Evolutionary conservation across 2,797 vertebrate species (phyloP).

Genomic region (Sorex maritimensis): DNA sequence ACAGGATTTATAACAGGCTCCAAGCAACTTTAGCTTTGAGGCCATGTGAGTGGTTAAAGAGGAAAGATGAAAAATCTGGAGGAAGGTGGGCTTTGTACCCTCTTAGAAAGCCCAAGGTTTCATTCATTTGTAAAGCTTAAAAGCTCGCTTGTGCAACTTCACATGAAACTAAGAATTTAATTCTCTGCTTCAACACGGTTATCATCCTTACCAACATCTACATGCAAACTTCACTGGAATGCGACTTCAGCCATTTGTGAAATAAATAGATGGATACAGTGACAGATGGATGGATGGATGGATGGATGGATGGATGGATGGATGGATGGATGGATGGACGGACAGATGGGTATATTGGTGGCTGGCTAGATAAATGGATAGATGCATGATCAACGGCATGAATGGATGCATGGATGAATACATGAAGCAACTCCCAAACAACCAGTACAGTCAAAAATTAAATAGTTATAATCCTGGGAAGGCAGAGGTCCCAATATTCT

Average conservation of each 20-base stretch:
- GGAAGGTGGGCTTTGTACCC: not conserved
- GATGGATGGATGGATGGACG: not conserved
- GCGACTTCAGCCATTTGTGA: not conserved
- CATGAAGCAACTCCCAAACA: slow-evolving; percentile 3
- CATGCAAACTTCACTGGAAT: not conserved
- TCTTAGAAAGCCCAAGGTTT: not conserved
- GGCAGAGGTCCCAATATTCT: not conserved
- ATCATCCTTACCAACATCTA: not conserved
- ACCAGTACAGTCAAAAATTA: not conserved
- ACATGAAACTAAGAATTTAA: not conserved
- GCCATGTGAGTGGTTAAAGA: not conserved
- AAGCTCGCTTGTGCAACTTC: not conserved
- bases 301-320: not conserved
- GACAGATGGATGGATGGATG: not conserved
- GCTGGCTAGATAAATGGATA: not conserved
- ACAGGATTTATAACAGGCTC: not conserved
- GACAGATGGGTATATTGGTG: not conserved
- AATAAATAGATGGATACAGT: not conserved
- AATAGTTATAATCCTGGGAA: slow-evolving; percentile 1
- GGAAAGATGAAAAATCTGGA: not conserved
- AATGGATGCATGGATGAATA: not conserved
- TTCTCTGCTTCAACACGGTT: not conserved
- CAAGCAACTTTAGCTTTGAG: not conserved
- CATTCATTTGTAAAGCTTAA: not conserved
- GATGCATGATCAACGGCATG: not conserved